Conservation (phyloP, 2,113 vertebrate species). For the Pomatostomus ruficeps region DNA sequence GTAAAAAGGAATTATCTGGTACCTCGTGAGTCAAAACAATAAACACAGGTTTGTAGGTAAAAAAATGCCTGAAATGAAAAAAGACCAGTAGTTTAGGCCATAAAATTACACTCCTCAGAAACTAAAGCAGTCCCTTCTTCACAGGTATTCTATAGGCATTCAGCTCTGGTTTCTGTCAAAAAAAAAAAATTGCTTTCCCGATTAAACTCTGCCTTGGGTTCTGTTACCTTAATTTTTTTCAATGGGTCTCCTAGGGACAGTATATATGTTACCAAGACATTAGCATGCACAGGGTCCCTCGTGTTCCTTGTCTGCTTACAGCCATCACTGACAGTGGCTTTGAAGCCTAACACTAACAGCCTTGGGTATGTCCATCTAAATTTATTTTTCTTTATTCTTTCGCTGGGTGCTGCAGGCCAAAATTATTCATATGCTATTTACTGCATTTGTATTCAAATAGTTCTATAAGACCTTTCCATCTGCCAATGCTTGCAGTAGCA, state of each 20-base stretch:
- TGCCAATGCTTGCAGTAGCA: rapidly evolving
- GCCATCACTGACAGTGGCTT: neutral
- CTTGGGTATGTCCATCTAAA: neutral
- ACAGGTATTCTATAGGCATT: neutral
- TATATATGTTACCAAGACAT: neutral
- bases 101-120: neutral
- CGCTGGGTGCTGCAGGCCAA: neutral
- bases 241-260: rapidly evolving
- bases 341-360: neutral
- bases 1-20: neutral
- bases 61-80: neutral
- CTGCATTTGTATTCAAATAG: neutral
- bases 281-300: neutral
- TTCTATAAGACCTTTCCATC: neutral
- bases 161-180: rapidly evolving
- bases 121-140: neutral
- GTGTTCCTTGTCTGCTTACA: neutral
- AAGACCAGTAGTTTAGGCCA: neutral
- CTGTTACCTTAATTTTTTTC: neutral
- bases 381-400: neutral
- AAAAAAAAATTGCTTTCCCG: neutral
- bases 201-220: neutral
- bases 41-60: neutral
- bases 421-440: neutral
- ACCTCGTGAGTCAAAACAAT: neutral